Evolutionary conservation across 2,113 vertebrate genomes (phyloP), one percentile per base, ranked within the genome.

Genomic region (Riparia riparia): DNA sequence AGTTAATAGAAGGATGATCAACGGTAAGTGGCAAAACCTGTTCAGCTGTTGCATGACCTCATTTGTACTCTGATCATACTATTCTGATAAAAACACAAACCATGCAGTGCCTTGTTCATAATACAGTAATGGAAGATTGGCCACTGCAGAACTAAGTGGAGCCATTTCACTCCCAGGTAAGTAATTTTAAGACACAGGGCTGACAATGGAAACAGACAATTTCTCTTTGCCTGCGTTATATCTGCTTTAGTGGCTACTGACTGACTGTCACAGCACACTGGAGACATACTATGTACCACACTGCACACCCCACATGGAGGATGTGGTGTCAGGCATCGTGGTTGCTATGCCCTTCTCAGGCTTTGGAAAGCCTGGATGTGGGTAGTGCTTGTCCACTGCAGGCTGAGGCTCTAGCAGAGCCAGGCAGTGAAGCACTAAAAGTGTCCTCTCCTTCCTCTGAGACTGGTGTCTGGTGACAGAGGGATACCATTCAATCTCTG

Each of bases 1-100:
- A 90, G 44, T 74, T 93, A 64, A 63, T 66, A 69, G 70, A 78
- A 95, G 65, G 71, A 56, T 31, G 44, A 88, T 66, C 69, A 80
- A 72, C 49, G 25, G 7, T 25, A 81, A 79, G 74, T 20, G 29
- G 53, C 41, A 93, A 89, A 90, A 68, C 57, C 10, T 34, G 34
- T 68, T 72, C 18, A 73, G 57, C 44, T 64, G 32, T 39, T 83
- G 72, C 17, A 69, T 47, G 19, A 83, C 32, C 72, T 92, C 24
- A 51, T 83, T 69, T 93, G 20, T 47, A 34, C 44, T 66, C 78
- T 15, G 31, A 71, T 56, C 31, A 44, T 25, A 50, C 22, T 53
- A 47, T 68, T 68, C 71, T 32, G 42, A 41, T 50, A 85, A 91
- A 88, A 90, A 91, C 34, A 77, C 14, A 92, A 71, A 74, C 12